Evolutionary conservation across 2,797 vertebrate genomes (phyloP).

Genomic region (Chloroceryle amazona): DNA sequence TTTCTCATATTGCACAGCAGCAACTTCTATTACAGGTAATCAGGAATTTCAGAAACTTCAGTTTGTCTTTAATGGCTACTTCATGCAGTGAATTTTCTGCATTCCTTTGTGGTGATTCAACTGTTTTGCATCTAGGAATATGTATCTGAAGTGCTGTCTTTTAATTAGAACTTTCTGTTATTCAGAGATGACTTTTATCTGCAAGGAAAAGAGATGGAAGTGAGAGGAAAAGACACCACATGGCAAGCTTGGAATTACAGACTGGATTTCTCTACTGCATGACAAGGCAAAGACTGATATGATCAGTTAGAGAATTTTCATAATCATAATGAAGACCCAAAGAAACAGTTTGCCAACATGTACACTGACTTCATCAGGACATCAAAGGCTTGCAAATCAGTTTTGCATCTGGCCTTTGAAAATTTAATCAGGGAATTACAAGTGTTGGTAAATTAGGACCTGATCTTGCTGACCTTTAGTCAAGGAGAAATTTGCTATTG

Average conservation of each 20-base stretch:
- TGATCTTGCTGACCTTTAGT: not conserved
- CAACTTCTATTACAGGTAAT: not conserved
- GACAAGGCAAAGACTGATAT: not conserved
- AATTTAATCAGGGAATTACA: conserved; percentile 33
- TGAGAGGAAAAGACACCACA: not conserved
- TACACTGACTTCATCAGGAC: not conserved
- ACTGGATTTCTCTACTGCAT: not conserved
- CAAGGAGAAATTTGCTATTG: not conserved
- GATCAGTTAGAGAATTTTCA: not conserved
- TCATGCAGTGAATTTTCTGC: not conserved
- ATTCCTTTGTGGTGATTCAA: not conserved
- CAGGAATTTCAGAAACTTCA: not conserved
- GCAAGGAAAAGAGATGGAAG: not conserved
- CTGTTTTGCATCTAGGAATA: not conserved
- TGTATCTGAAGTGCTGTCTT: not conserved
- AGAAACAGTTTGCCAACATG: not conserved
- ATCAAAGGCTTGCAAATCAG: conserved; percentile 28
- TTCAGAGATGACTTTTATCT: not conserved
- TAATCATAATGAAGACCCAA: not conserved
- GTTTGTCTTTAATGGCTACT: not conserved
- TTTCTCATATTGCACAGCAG: not conserved
- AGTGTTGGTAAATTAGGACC: not conserved
- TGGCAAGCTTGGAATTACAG: not conserved
- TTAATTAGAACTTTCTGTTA: not conserved
- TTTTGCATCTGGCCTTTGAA: conserved; percentile 22